phyloP scores from a whole-genome alignment of 1,140 invertebrate genomes.

The Dendrolimus punctatus region DNA sequence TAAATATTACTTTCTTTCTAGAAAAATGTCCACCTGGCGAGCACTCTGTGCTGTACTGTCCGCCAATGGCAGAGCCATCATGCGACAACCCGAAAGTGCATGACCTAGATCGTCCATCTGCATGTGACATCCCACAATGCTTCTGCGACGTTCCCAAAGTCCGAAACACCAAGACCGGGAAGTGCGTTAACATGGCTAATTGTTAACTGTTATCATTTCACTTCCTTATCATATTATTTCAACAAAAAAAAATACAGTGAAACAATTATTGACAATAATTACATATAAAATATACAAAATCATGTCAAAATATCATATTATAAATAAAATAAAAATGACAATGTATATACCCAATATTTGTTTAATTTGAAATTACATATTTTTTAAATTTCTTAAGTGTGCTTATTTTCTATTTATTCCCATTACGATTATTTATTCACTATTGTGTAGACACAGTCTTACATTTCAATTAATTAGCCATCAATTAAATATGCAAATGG shows the following conservation, averaged over 20 bases:
- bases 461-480: too few relatives aligned
- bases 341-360: too few relatives aligned
- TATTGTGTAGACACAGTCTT: too few relatives aligned
- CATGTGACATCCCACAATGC: slow-evolving; percentile 41
- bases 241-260: too few relatives aligned
- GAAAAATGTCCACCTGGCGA: slow-evolving; percentile 39
- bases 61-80: slow-evolving; percentile 31
- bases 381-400: too few relatives aligned
- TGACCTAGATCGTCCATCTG: slow-evolving; percentile 4
- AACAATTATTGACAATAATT: too few relatives aligned
- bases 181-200: slow-evolving; percentile 21
- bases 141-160: slow-evolving; percentile 39
- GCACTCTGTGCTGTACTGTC: slow-evolving; percentile 49
- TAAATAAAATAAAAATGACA: background rate
- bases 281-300: background rate
- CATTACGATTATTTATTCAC: too few relatives aligned
- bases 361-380: too few relatives aligned
- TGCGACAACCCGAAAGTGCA: slow-evolving; percentile 37
- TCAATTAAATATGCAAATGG: too few relatives aligned
- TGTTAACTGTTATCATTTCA: too few relatives aligned
- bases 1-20: slow-evolving; percentile 18
- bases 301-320: background rate
- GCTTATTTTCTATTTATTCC: too few relatives aligned
- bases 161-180: slow-evolving; percentile 26
- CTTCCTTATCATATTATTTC: too few relatives aligned